A percentile compares a stretch with the other conserved stretches of the same genome.
Conservation (phyloP, 2,888 invertebrate species). For the Chromoteleia sp. region DNA sequence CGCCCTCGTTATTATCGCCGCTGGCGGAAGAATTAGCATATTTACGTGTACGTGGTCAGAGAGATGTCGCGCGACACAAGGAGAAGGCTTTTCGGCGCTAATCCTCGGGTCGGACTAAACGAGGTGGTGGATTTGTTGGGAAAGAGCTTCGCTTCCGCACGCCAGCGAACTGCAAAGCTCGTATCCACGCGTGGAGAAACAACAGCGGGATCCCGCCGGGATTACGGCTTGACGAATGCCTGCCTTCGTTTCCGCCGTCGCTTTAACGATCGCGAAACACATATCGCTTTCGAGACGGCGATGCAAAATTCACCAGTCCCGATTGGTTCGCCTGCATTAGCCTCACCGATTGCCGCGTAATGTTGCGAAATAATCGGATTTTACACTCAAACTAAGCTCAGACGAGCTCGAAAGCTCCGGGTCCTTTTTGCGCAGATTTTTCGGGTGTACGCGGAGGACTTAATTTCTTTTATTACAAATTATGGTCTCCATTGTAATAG, state of each 20-base stretch:
- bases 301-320: slow-evolving; percentile 37
- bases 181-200: slow-evolving; percentile 81
- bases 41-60: slow-evolving; percentile 81
- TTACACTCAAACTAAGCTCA: slow-evolving; percentile 32
- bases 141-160: slow-evolving; percentile 79
- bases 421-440: slow-evolving; percentile 2
- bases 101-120: slow-evolving; percentile 82
- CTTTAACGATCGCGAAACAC: slow-evolving; percentile 65
- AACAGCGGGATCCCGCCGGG: slow-evolving; percentile 81
- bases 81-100: slow-evolving; percentile 81
- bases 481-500: neutral
- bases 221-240: slow-evolving; percentile 78
- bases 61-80: slow-evolving; percentile 80
- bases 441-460: neutral
- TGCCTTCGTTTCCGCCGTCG: slow-evolving; percentile 65
- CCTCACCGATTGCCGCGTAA: slow-evolving; percentile 43
- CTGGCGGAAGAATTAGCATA: slow-evolving; percentile 79
- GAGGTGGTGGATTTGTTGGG: slow-evolving; percentile 84
- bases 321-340: slow-evolving; percentile 37
- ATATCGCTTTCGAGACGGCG: slow-evolving; percentile 53
- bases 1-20: slow-evolving; percentile 73
- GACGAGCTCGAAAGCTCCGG: neutral
- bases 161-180: slow-evolving; percentile 80
- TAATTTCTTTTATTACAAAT: neutral
- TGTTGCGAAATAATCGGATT: slow-evolving; percentile 50